These are phyloP conservation scores for zebrafish (Danio rerio) DNA, from an alignment of 2,113 vertebrate genomes.

Conservation along the genomic window DNA sequence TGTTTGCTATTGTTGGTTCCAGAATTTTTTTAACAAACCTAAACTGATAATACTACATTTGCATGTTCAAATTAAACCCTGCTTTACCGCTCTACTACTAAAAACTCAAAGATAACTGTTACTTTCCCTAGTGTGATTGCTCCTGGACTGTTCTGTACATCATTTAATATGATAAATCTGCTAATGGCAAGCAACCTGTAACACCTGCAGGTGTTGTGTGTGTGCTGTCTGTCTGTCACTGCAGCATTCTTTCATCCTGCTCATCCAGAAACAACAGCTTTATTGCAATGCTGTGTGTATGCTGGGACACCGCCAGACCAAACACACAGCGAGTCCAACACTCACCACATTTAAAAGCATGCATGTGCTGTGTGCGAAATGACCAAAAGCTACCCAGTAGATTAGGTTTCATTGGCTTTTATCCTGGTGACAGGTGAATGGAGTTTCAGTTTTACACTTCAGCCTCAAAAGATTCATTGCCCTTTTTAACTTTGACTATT, in stretches of 20 bases:
- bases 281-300: constrained; percentile 41
- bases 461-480: neutral
- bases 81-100: neutral
- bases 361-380: neutral
- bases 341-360: constrained; percentile 17
- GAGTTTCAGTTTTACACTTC: neutral
- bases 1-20: neutral
- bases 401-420: neutral
- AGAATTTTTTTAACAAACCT: neutral
- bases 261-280: constrained; percentile 48
- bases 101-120: neutral
- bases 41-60: neutral
- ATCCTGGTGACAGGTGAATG: neutral
- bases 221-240: neutral
- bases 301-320: constrained; percentile 39
- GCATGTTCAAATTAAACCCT: neutral
- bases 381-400: neutral
- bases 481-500: neutral
- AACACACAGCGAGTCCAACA: constrained; percentile 36
- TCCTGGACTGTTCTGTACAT: neutral
- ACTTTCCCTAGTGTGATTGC: neutral
- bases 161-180: constrained; percentile 7
- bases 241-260: constrained; percentile 3
- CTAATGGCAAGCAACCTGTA: constrained; percentile 21
- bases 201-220: neutral